Percentiles rank a stretch among this genome's conserved stretches.
Conservation (phyloP, 30 jellyfish, hydroid and myxozoan species). For the Pseudorhiza aurosa region DNA sequence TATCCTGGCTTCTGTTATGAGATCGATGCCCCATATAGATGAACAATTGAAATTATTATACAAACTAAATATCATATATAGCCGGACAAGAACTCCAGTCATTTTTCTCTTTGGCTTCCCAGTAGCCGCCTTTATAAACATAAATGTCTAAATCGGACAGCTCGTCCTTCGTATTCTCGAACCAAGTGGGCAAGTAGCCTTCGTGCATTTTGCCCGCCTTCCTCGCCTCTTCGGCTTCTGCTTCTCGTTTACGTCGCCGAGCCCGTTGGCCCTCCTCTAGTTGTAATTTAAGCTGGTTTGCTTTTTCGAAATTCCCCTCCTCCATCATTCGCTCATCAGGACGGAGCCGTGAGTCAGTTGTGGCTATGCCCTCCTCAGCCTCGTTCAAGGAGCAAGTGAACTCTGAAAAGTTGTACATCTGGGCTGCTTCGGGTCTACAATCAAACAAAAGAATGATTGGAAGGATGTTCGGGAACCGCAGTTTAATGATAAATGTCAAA, state of each 20-base stretch:
- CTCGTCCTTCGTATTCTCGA: constrained; percentile 88
- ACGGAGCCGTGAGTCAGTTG: constrained; percentile 97
- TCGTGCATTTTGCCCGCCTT: constrained; percentile 85
- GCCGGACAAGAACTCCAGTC: constrained; percentile 93
- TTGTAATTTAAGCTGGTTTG: constrained; percentile 75
- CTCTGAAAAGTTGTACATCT: constrained; percentile 90
- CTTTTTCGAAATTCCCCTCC: constrained; percentile 93
- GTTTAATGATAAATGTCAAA: too few species aligned
- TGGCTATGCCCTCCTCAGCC: constrained; percentile 66
- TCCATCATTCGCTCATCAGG: constrained; percentile 95
- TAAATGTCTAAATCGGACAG: constrained; percentile 69
- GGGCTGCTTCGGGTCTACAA: constrained; percentile 79
- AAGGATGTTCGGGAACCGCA: too few species aligned
- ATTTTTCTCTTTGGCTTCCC: constrained; percentile 96
- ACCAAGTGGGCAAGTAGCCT: constrained; percentile 96
- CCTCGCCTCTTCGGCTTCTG: constrained; percentile 86
- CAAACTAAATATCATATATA: constrained; percentile 61
- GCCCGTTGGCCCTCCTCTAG: constrained; percentile 92
- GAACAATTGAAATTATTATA: too few species aligned
- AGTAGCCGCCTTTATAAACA: constrained; percentile 97
- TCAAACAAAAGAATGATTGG: not conserved
- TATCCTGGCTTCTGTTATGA: too few species aligned
- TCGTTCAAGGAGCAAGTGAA: constrained; percentile 96
- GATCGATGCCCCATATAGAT: too few species aligned
- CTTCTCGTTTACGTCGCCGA: constrained; percentile 78